Evolutionary conservation across 2,797 vertebrate species (phyloP).

Genomic region (Crypturellus tataupa): DNA sequence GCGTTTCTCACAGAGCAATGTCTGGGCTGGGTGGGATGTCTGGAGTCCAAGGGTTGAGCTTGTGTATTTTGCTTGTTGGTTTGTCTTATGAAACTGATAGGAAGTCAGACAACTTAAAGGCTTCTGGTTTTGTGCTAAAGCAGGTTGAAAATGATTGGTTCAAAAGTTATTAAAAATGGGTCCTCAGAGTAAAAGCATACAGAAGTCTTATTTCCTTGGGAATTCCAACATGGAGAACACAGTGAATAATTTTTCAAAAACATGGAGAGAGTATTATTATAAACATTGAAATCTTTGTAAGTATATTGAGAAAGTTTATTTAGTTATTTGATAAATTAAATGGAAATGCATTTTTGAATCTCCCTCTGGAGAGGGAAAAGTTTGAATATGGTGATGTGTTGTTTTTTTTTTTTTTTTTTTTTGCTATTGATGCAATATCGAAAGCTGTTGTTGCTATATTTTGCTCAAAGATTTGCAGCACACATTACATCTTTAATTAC

Average conservation of each 20-base stretch:
- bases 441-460: constrained; percentile 24
- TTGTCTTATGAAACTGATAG: neutral
- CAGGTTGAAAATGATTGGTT: neutral
- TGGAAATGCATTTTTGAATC: neutral
- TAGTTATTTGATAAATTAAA: constrained; percentile 13
- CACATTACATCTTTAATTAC: neutral
- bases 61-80: neutral
- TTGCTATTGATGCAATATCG: neutral
- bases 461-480: neutral
- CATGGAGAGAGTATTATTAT: too few relatives aligned
- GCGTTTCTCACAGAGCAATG: neutral
- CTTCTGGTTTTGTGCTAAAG: constrained; percentile 1
- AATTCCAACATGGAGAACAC: neutral
- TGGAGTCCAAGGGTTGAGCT: neutral
- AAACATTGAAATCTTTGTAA: too few relatives aligned
- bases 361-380: neutral
- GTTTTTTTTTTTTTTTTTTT: too few relatives aligned
- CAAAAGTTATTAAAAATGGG: neutral
- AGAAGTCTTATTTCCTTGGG: neutral
- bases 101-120: neutral
- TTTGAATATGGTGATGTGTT: neutral
- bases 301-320: neutral
- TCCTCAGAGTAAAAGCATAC: neutral
- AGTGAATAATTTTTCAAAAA: neutral
- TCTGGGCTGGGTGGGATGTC: neutral